Conservation (phyloP, 2,797 vertebrate genomes). For the Carcharodon carcharias region DNA sequence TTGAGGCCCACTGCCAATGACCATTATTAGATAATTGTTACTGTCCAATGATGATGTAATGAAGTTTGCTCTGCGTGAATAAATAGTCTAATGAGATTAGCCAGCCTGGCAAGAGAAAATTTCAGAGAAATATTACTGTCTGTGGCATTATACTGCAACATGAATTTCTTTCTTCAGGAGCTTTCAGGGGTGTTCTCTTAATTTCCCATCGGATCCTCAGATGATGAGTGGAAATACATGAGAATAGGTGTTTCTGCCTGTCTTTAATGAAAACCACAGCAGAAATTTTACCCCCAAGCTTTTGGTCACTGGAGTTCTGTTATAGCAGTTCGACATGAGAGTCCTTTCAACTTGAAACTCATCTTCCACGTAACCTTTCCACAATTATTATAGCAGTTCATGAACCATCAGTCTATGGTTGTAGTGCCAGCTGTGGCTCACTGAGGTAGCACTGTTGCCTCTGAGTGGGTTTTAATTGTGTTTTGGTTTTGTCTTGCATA, state of each 20-base stretch:
- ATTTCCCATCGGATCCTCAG: background rate
- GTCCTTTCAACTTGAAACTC: background rate
- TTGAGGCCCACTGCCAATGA: background rate
- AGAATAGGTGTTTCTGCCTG: background rate
- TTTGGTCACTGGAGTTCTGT: background rate
- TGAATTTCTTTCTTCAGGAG: background rate
- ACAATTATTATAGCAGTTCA: background rate
- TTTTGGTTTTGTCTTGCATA: background rate
- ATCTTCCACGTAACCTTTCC: background rate
- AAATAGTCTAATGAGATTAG: background rate
- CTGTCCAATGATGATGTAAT: background rate
- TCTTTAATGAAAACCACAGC: background rate
- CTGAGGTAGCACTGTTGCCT: background rate
- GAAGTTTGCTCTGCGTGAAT: background rate
- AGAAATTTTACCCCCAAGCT: background rate
- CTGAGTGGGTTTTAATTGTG: no score
- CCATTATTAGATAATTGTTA: background rate
- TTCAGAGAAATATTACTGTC: background rate
- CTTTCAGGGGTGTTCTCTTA: background rate
- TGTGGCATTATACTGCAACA: background rate
- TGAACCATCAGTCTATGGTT: background rate
- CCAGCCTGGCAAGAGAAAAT: background rate
- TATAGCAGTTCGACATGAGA: background rate
- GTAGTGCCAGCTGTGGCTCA: background rate
- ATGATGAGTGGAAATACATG: background rate